A percentile compares a stretch with the other conserved stretches of the same genome.
phyloP scores from a whole-genome alignment of 2,888 invertebrate genomes.

The Ornithoptera alexandrae region DNA sequence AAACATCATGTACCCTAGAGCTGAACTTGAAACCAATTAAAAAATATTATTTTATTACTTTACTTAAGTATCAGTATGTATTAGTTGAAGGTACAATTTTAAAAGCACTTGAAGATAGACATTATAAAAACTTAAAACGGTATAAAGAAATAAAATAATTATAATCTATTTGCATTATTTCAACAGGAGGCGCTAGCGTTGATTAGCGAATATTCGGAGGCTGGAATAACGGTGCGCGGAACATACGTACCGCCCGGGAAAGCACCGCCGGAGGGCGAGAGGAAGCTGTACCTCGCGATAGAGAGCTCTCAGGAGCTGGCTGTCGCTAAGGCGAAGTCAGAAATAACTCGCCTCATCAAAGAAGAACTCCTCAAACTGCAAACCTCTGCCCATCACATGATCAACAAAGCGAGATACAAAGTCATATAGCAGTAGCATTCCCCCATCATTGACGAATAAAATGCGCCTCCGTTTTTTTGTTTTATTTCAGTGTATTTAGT shows the following conservation, averaged over 20 bases:
- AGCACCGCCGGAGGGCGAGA: slow-evolving; percentile 93
- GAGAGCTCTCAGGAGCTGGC: slow-evolving; percentile 98
- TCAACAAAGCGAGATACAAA: slow-evolving; percentile 96
- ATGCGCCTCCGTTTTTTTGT: slow-evolving; percentile 29
- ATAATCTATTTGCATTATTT: slow-evolving; percentile 1
- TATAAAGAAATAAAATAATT: not conserved
- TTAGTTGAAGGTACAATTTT: too few relatives aligned
- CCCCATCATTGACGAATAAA: slow-evolving; percentile 37
- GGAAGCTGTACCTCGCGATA: slow-evolving; percentile 98
- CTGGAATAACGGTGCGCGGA: slow-evolving; percentile 99
- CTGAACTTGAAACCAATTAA: too few relatives aligned
- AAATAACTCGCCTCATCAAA: slow-evolving; percentile 98
- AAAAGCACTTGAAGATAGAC: too few relatives aligned
- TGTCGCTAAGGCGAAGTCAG: slow-evolving; percentile 96
- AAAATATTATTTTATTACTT: too few relatives aligned
- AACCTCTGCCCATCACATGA: slow-evolving; percentile 91
- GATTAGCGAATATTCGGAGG: slow-evolving; percentile 99
- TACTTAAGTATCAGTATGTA: too few relatives aligned
- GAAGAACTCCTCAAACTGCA: slow-evolving; percentile 97
- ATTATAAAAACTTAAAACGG: too few relatives aligned
- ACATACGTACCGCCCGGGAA: slow-evolving; percentile 96
- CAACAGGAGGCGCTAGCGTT: slow-evolving; percentile 95
- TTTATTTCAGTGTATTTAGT: slow-evolving; percentile 20
- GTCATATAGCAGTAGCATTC: slow-evolving; percentile 82
- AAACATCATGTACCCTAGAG: too few relatives aligned